These are phyloP conservation scores for Parelbella ahira DNA, from an alignment of 2,888 invertebrate genomes.

Conservation along the genomic window DNA sequence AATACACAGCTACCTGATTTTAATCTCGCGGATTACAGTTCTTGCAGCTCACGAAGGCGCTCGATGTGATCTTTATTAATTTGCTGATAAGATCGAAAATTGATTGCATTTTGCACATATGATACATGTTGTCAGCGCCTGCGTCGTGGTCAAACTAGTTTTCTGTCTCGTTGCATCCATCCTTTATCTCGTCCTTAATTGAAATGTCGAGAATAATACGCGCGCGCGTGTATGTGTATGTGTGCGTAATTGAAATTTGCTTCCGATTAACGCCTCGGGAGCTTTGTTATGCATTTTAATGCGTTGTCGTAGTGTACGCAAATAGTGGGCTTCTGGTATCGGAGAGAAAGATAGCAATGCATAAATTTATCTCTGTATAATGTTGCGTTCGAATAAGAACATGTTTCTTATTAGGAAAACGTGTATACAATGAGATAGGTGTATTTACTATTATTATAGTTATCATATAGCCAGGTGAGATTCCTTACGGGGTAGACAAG, in stretches of 20 bases:
- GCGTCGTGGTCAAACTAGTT: slow-evolving; percentile 16
- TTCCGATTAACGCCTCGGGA: slow-evolving; percentile 30
- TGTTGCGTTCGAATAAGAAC: too few relatives aligned
- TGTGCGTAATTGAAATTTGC: slow-evolving; percentile 34
- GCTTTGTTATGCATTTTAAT: slow-evolving; percentile 23
- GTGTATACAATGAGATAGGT: too few relatives aligned
- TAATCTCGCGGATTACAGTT: slow-evolving; percentile 12
- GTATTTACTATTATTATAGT: too few relatives aligned
- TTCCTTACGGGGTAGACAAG: too few relatives aligned
- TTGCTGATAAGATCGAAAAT: slow-evolving; percentile 11
- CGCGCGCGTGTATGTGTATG: slow-evolving; percentile 13
- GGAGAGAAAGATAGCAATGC: background rate
- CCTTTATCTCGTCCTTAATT: slow-evolving; percentile 31
- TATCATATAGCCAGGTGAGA: too few relatives aligned
- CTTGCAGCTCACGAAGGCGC: slow-evolving; percentile 2
- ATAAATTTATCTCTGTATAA: too few relatives aligned
- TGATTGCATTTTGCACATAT: slow-evolving; percentile 3
- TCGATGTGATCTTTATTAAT: slow-evolving; percentile 1
- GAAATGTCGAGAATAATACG: slow-evolving; percentile 32
- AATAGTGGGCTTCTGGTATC: slow-evolving; percentile 12
- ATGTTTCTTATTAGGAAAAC: too few relatives aligned
- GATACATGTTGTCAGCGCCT: slow-evolving; percentile 13
- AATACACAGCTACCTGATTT: slow-evolving; percentile 12
- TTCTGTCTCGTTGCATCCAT: slow-evolving; percentile 11
- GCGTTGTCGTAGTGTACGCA: slow-evolving; percentile 4